phyloP scores from a whole-genome alignment of 1,140 invertebrate genomes.

The Scaptomyza montana region DNA sequence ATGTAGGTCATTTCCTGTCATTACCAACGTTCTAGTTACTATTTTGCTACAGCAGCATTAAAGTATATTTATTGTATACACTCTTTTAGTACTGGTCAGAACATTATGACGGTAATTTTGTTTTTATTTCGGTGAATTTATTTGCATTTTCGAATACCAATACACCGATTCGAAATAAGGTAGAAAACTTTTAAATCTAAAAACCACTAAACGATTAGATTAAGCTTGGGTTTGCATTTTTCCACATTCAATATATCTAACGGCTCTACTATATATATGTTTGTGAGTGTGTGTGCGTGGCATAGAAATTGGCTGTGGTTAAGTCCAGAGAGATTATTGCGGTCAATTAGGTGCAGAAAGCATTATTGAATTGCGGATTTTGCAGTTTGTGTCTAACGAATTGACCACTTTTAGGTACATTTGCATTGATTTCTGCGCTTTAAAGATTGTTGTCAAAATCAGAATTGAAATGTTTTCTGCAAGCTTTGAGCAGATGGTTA shows the following conservation, averaged over 20 bases:
- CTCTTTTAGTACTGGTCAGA: not conserved
- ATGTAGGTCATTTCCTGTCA: constrained; percentile 48
- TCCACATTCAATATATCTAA: constrained; percentile 7
- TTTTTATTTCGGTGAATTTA: too few relatives aligned
- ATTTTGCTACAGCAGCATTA: constrained; percentile 57
- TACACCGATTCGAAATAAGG: too few relatives aligned
- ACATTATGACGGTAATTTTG: too few relatives aligned
- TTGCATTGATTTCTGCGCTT: not conserved
- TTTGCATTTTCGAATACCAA: too few relatives aligned
- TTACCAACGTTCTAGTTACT: constrained; percentile 20
- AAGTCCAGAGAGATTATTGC: not conserved
- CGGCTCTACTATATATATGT: constrained; percentile 13
- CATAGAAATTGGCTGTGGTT: constrained; percentile 25
- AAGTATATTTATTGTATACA: constrained; percentile 1
- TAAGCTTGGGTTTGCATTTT: not conserved
- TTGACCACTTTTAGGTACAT: not conserved
- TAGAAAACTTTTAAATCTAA: too few relatives aligned
- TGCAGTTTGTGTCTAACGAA: not conserved
- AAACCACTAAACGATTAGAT: too few relatives aligned
- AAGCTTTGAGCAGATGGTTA: not conserved
- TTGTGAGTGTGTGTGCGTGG: not conserved
- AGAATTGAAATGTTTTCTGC: not conserved
- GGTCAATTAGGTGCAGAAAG: not conserved
- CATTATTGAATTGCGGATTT: constrained; percentile 15
- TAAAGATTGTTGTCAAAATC: not conserved